Evolutionary conservation across 2,797 vertebrate species (phyloP).

Genomic region (Muraenolepis orangiensis): DNA sequence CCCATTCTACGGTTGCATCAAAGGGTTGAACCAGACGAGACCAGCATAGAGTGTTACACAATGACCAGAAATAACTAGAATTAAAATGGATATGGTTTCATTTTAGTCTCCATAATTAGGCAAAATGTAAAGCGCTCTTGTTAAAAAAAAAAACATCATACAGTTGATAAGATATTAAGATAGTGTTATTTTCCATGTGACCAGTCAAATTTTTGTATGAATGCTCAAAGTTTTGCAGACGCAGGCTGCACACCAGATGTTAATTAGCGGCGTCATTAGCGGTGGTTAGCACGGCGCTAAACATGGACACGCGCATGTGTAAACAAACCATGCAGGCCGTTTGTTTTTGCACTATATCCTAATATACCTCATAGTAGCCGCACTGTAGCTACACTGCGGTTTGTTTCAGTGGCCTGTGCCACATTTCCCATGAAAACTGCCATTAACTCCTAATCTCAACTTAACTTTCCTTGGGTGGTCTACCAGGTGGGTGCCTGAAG

Average conservation of each 20-base stretch:
- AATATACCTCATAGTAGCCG: conserved; percentile 38
- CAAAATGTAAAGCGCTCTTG: not conserved
- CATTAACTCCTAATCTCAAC: not conserved
- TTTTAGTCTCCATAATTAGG: not conserved
- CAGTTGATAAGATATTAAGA: too few relatives aligned
- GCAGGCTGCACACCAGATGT: not conserved
- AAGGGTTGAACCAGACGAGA: not conserved
- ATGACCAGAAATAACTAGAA: not conserved
- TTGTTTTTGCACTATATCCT: too few relatives aligned
- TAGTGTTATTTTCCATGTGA: not conserved
- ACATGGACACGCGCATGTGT: too few relatives aligned
- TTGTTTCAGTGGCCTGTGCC: not conserved
- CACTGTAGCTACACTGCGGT: too few relatives aligned
- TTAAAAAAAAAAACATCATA: too few relatives aligned
- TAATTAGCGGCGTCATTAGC: too few relatives aligned
- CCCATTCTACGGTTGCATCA: not conserved
- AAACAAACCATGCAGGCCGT: not conserved
- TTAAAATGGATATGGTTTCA: not conserved
- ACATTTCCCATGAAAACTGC: not conserved
- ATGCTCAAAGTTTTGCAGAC: too few relatives aligned
- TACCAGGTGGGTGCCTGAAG: not conserved
- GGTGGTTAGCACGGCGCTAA: too few relatives aligned
- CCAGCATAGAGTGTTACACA: not conserved
- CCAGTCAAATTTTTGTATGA: too few relatives aligned
- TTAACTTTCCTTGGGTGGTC: not conserved